phyloP scores from a whole-genome alignment of 2,797 vertebrate genomes.

The Trematomus bernacchii region DNA sequence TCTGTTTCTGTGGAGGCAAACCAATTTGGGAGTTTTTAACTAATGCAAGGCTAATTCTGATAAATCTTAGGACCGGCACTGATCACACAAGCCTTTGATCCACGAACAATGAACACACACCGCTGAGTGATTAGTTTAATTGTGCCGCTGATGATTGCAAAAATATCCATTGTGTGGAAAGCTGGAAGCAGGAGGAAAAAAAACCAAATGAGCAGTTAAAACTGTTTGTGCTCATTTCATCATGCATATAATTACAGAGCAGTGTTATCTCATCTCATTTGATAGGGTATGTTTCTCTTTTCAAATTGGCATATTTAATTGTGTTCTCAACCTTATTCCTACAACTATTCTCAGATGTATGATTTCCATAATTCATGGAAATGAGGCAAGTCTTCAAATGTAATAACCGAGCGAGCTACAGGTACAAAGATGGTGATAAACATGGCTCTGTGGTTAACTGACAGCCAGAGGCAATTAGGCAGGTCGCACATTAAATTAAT shows the following conservation, averaged over 20 bases:
- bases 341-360: constrained; percentile 66
- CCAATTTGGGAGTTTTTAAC: constrained; percentile 40
- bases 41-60: constrained; percentile 57
- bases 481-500: constrained; percentile 59
- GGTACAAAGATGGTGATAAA: constrained; percentile 55
- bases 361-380: constrained; percentile 78
- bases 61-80: constrained; percentile 42
- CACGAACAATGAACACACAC: constrained; percentile 53
- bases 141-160: constrained; percentile 54
- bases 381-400: constrained; percentile 70
- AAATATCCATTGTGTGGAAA: constrained; percentile 60
- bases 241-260: constrained; percentile 55
- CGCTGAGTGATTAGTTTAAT: constrained; percentile 66
- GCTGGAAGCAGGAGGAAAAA: constrained; percentile 27
- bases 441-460: constrained; percentile 57
- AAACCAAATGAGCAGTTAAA: constrained; percentile 57
- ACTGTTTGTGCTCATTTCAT: constrained; percentile 61
- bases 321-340: constrained; percentile 68
- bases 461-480: constrained; percentile 54
- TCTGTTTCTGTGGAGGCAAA: constrained; percentile 19
- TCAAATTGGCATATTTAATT: constrained; percentile 75
- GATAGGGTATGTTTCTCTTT: constrained; percentile 62
- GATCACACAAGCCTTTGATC: constrained; percentile 64
- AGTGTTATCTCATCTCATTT: constrained; percentile 71
- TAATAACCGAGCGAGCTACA: constrained; percentile 68